These are phyloP conservation scores for Neodiprion virginianus DNA, from an alignment of 1,140 invertebrate species.

Conservation along the genomic window DNA sequence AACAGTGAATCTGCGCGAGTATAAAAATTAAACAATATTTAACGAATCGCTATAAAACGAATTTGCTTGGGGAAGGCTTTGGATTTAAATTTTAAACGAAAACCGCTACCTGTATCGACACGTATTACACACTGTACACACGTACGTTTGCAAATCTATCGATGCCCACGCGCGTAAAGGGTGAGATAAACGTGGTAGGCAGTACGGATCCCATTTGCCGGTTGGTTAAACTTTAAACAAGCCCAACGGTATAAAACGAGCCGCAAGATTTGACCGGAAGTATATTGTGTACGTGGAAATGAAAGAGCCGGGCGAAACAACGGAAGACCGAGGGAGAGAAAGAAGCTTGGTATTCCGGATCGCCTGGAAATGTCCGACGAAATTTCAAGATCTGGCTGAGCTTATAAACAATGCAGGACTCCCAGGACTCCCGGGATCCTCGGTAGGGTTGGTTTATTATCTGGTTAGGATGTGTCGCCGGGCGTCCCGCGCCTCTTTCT, in stretches of 20 bases:
- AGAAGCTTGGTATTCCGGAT: neutral
- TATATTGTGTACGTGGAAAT: neutral
- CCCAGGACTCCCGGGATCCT: neutral
- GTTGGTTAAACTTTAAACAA: neutral
- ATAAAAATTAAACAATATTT: too few species aligned
- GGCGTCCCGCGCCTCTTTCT: neutral
- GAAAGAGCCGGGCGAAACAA: neutral
- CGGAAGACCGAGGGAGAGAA: neutral
- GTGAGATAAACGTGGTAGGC: too few species aligned
- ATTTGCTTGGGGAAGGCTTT: too few species aligned
- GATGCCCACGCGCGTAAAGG: too few species aligned
- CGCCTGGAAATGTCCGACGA: neutral
- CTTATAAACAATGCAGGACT: conserved; percentile 3
- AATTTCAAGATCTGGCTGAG: conserved; percentile 1
- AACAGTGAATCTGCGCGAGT: too few species aligned
- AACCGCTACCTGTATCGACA: too few species aligned
- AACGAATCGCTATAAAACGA: too few species aligned
- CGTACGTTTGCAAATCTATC: too few species aligned
- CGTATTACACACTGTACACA: too few species aligned
- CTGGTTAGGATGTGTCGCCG: neutral
- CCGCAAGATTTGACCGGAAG: conserved; percentile 4
- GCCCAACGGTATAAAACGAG: neutral
- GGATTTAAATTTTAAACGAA: too few species aligned
- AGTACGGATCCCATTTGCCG: neutral
- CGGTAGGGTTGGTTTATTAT: neutral